phyloP scores from a whole-genome alignment of 2,113 vertebrate species.

The Salvelinus alpinus region DNA sequence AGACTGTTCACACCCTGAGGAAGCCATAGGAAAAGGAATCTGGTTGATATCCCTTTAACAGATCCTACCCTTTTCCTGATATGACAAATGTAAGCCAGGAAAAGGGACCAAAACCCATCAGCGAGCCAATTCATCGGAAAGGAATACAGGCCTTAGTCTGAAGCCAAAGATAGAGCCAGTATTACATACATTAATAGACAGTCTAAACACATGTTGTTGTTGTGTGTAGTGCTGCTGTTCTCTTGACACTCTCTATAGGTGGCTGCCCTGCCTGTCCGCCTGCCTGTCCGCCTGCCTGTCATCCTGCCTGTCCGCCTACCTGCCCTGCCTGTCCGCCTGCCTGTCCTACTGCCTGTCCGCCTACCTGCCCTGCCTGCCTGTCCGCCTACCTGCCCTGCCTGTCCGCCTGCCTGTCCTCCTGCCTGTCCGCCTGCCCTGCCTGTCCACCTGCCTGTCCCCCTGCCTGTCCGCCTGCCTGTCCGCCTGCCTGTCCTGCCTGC shows the following conservation, averaged over 20 bases:
- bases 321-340: constrained; percentile 17
- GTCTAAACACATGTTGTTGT: constrained; percentile 23
- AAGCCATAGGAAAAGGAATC: too few relatives aligned
- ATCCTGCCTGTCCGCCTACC: too few relatives aligned
- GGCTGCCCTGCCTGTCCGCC: background rate
- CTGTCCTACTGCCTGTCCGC: background rate
- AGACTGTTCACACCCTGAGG: too few relatives aligned
- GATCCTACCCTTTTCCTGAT: background rate
- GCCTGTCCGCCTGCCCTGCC: too few relatives aligned
- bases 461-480: too few relatives aligned
- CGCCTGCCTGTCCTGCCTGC: too few relatives aligned
- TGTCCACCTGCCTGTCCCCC: too few relatives aligned
- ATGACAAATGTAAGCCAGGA: background rate
- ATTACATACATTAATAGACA: constrained; percentile 7
- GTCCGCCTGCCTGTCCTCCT: fast-evolving
- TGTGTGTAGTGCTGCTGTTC: constrained; percentile 41
- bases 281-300: background rate
- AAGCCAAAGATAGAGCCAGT: constrained; percentile 29
- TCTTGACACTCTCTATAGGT: constrained; percentile 40
- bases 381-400: constrained; percentile 14
- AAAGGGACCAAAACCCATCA: background rate
- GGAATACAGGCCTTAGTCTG: constrained; percentile 25
- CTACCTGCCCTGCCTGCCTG: constrained; percentile 14
- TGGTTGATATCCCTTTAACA: too few relatives aligned
- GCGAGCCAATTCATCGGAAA: background rate